Evolutionary conservation across 2,797 vertebrate species (phyloP), one percentile per base, ranked within the genome.

Genomic region (Chrosomus eos): DNA sequence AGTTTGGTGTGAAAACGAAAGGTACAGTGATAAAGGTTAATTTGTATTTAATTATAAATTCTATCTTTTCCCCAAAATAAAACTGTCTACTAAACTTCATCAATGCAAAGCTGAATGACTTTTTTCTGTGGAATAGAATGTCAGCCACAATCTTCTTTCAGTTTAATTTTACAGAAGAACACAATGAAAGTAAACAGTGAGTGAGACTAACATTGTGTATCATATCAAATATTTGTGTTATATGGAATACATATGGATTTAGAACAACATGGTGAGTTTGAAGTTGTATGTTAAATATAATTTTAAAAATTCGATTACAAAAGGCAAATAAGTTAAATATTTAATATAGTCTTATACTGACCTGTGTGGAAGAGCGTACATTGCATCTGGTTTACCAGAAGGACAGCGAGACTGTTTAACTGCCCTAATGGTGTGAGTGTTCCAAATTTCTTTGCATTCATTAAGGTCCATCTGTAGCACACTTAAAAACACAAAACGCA

Each of bases 401-500:
- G 79, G 79, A 81, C 66, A 81, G 21, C 45, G 51, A 36, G 45
- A 48, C 26, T 68, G 79, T 55, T 51, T 55, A 53, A 67, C 51
- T 68, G 43, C 18, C 21, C 78, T 64, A 66, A 80, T 80, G n/a
- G 68, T 78, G 43, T 83, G 82, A 23, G 66, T 82, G 74, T 86
- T 83, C 80, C 87, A 86, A 36, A 80, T 81, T 21, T 75, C 43
- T 74, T 67, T 80, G 40, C 55, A 86, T 73, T 86, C 81, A 88
- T 82, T 58, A n/a, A 83, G n/a, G 6, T 80, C 80, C 33, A 80
- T 86, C 58, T 88, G 84, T 28, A 86, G 74, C 26, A 86, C 60
- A 80, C 60, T 38, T 19, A 26, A 80, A 64, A 88, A 88, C 28
- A 68, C 72, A 53, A 83, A 86, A 75, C 60, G 45, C 28, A 85